These are phyloP conservation scores for Drosophila navojoa DNA, from an alignment of 1,140 invertebrate genomes.

Conservation along the genomic window DNA sequence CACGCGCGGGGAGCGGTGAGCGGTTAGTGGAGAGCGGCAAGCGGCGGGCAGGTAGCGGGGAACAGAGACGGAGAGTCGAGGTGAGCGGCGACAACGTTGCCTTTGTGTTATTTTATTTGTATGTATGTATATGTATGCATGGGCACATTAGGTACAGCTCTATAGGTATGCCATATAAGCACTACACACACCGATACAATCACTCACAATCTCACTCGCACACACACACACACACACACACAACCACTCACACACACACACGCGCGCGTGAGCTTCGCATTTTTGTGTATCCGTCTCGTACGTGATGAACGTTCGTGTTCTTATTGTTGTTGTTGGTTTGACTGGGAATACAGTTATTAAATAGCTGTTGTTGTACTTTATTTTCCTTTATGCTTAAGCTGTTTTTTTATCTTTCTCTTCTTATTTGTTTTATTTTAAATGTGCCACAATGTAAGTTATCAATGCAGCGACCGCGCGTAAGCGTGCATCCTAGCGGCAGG, in stretches of 20 bases:
- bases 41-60: neutral
- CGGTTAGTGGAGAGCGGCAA: neutral
- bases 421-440: constrained; percentile 68
- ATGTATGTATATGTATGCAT: constrained; percentile 52
- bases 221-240: constrained; percentile 5
- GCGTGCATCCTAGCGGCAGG: constrained; percentile 76
- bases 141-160: constrained; percentile 70
- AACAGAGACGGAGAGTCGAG: constrained; percentile 32
- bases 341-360: constrained; percentile 75
- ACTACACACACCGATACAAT: constrained; percentile 36
- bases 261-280: constrained; percentile 32
- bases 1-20: neutral
- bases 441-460: constrained; percentile 63
- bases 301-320: constrained; percentile 35
- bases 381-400: constrained; percentile 39
- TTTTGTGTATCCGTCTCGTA: constrained; percentile 75
- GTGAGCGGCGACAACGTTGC: constrained; percentile 44
- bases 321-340: constrained; percentile 37
- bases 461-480: constrained; percentile 39
- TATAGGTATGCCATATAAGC: constrained; percentile 60
- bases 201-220: constrained; percentile 16
- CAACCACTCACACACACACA: too few relatives aligned
- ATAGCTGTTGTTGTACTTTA: constrained; percentile 57
- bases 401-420: neutral
- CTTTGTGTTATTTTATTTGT: constrained; percentile 74